Percentiles rank a stretch among this genome's conserved stretches.
These are phyloP conservation scores for Phalacrocorax pelagicus DNA, from an alignment of 2,113 vertebrate species.

Conservation along the genomic window DNA sequence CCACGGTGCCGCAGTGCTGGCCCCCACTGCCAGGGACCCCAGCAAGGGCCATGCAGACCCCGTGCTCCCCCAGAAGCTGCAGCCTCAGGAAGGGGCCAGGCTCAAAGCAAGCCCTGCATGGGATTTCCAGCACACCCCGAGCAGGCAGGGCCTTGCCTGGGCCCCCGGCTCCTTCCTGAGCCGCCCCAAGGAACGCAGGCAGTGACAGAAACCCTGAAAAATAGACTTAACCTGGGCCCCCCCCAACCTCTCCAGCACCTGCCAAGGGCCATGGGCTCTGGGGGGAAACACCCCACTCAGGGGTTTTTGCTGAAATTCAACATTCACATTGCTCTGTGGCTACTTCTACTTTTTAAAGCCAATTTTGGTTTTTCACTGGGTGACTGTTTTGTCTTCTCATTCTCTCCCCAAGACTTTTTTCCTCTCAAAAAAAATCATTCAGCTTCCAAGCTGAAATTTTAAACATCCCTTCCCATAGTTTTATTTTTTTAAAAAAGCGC, in stretches of 20 bases:
- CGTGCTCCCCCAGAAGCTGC: not conserved
- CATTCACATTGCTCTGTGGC: rapidly evolving
- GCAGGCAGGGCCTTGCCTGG: too few relatives aligned
- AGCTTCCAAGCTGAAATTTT: not conserved
- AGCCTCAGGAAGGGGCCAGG: too few relatives aligned
- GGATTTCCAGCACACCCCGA: not conserved
- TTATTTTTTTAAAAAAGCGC: not conserved
- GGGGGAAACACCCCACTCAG: too few relatives aligned
- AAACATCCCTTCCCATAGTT: not conserved
- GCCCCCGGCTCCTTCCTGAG: too few relatives aligned
- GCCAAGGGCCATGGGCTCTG: too few relatives aligned
- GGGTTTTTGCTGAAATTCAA: not conserved
- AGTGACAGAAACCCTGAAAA: too few relatives aligned
- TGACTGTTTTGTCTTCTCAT: too few relatives aligned
- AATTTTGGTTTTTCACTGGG: not conserved
- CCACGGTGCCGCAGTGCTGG: too few relatives aligned
- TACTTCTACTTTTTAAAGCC: too few relatives aligned
- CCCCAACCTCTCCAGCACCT: not conserved
- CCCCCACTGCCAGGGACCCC: not conserved
- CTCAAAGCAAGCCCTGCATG: rapidly evolving
- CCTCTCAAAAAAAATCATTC: not conserved
- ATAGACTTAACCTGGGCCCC: not conserved
- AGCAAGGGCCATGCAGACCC: not conserved
- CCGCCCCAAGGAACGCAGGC: not conserved
- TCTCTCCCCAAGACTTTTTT: not conserved